phyloP scores from a whole-genome alignment of 2,888 invertebrate genomes.

The Drosophila fulvimacula region DNA sequence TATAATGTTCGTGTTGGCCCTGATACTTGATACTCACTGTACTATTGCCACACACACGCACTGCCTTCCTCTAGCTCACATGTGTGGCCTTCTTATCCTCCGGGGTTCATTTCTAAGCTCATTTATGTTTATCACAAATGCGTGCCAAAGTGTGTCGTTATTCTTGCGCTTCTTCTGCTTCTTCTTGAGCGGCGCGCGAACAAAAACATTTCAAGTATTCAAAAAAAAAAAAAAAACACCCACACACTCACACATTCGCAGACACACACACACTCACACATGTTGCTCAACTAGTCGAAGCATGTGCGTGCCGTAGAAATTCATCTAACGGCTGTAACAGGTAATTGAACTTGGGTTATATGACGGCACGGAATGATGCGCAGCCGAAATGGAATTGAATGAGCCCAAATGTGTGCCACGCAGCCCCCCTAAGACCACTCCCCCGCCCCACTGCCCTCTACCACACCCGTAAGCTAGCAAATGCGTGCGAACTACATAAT shows the following conservation, averaged over 20 bases:
- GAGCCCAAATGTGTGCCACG: conserved; percentile 58
- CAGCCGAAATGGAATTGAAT: conserved; percentile 77
- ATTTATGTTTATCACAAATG: conserved; percentile 85
- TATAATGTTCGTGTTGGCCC: conserved; percentile 82
- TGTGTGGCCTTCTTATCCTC: conserved; percentile 69
- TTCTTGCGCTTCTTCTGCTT: conserved; percentile 61
- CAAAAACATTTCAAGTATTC: conserved; percentile 82
- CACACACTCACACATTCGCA: conserved; percentile 10
- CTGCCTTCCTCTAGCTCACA: conserved; percentile 2
- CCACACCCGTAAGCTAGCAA: conserved; percentile 50
- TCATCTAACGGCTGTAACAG: conserved; percentile 84
- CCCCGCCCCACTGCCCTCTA: neutral
- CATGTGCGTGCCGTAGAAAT: conserved; percentile 83
- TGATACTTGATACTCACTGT: conserved; percentile 79
- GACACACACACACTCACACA: conserved; percentile 25
- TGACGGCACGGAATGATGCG: conserved; percentile 73
- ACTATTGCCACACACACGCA: conserved; percentile 46
- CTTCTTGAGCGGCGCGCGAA: conserved; percentile 59
- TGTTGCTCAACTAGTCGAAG: conserved; percentile 71
- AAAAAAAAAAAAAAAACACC: conserved; percentile 57
- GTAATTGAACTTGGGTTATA: conserved; percentile 84
- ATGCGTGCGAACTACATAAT: conserved; percentile 78
- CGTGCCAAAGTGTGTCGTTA: conserved; percentile 83
- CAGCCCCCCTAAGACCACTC: neutral
- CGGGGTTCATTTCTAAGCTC: conserved; percentile 85